Base-by-base conservation (phyloP, 2,113 vertebrate genomes). In the Mugil cephalus region DNA sequence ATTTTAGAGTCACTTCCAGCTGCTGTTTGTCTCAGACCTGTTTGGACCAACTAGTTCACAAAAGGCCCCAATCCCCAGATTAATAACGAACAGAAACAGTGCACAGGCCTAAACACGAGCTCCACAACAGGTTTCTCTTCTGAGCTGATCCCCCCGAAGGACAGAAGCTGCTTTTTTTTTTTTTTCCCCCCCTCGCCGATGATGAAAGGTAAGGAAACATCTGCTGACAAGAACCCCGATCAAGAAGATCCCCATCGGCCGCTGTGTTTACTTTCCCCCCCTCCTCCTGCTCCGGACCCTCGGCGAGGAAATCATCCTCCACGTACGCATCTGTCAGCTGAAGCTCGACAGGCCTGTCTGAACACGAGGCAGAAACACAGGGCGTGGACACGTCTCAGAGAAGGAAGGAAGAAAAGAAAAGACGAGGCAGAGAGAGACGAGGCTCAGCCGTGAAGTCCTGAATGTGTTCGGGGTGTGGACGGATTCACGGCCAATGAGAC, bases 171-270 rank as follows among this genome's bases (percentile, higher is more conserved):
- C 21, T 42, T n/a, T 34, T 5, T 30, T 30, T n/a, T 34, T n/a
- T n/a, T n/a, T n/a, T n/a, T n/a, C n/a, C n/a, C n/a, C 48, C 17
- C 6, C 34, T 74, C 10, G 0, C 21, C 46, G 69, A 78, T 58
- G 62, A 76, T 58, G 62, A 76, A 82, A 74, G 73, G 69, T 55
- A 56, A 35, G 5, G 35, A 54, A 71, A 75, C 69, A 69, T 77
- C 71, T 59, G 18, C 63, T 46, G 46, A 79, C 13, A 50, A 67
- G 45, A 52, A 2, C 59, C 0, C 15, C 17, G 54, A 61, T 69
- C n/a, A n/a, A 65, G 62, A 68, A 13, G 34, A 46, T 30, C 19
- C 8, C 0, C 0, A 58, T 78, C 42, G 60, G 36, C 38, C 11
- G 14, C 45, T 12, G 40, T 74, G 65, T 68, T 67, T 79, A 63